Evolutionary conservation across 2,888 invertebrate genomes (phyloP).

Genomic region (Mythimna vitellina): DNA sequence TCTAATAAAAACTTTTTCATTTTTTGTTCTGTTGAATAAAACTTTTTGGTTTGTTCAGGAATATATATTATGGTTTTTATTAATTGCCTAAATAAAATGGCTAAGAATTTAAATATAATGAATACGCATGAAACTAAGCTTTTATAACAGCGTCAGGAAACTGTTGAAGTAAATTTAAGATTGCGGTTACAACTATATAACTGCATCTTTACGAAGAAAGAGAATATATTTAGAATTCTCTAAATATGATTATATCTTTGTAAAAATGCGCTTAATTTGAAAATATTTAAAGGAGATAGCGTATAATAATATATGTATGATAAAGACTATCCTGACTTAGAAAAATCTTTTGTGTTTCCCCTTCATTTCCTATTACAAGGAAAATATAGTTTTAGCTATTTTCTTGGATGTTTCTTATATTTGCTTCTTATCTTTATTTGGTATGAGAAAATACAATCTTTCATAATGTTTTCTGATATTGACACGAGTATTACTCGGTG

Average conservation of each 20-base stretch:
- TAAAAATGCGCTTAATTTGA: neutral
- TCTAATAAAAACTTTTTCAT: conserved; percentile 2
- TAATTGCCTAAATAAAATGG: no score
- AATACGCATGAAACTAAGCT: neutral
- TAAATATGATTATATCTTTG: neutral
- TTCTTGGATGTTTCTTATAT: conserved; percentile 33
- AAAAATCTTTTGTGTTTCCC: conserved; percentile 7
- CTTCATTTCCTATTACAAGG: conserved; percentile 30
- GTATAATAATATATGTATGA: neutral
- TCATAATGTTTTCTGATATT: conserved; percentile 59
- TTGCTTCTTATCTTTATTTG: conserved; percentile 47
- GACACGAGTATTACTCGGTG: conserved; percentile 51
- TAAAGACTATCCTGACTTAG: conserved; percentile 5
- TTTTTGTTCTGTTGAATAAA: neutral
- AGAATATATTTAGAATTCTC: no score
- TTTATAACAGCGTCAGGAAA: neutral
- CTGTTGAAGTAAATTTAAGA: neutral
- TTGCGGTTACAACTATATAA: no score
- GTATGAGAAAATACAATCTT: conserved; percentile 53
- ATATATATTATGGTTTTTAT: neutral
- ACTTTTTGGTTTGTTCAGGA: neutral
- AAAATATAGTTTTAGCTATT: conserved; percentile 37
- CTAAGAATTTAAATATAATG: no score
- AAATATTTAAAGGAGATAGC: conserved; percentile 8
- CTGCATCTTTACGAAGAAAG: no score